Conservation (phyloP, 2,888 invertebrate species). For the Folsomia manolachei region DNA sequence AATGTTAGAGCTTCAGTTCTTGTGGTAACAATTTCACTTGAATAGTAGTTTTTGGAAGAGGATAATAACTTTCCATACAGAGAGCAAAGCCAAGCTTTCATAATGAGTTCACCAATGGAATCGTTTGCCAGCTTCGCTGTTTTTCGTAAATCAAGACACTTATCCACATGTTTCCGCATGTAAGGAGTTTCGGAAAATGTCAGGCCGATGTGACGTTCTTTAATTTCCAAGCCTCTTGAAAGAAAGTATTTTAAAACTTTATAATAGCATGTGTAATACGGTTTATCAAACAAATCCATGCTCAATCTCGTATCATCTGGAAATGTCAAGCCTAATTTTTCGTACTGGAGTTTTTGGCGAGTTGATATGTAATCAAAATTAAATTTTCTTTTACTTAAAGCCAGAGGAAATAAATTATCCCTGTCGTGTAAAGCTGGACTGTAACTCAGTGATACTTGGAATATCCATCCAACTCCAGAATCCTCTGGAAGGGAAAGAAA, state of each 20-base stretch:
- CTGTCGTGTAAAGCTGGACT: neutral
- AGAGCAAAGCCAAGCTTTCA: neutral
- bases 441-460: neutral
- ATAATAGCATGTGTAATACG: neutral
- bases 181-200: neutral
- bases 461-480: conserved; percentile 7
- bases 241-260: neutral
- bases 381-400: neutral
- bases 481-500: neutral
- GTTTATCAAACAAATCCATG: neutral
- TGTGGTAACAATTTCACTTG: neutral
- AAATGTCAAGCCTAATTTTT: no score
- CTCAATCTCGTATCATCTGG: neutral
- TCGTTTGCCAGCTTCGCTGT: neutral
- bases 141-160: neutral
- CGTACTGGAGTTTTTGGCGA: no score
- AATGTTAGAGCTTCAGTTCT: neutral
- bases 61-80: neutral
- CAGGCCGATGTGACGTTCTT: neutral
- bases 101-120: neutral
- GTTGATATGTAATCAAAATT: neutral
- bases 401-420: neutral
- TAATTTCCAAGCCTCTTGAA: neutral
- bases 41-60: neutral
- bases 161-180: neutral